Base-by-base conservation (phyloP, 2,113 vertebrate genomes). In the Parotia lawesii region DNA sequence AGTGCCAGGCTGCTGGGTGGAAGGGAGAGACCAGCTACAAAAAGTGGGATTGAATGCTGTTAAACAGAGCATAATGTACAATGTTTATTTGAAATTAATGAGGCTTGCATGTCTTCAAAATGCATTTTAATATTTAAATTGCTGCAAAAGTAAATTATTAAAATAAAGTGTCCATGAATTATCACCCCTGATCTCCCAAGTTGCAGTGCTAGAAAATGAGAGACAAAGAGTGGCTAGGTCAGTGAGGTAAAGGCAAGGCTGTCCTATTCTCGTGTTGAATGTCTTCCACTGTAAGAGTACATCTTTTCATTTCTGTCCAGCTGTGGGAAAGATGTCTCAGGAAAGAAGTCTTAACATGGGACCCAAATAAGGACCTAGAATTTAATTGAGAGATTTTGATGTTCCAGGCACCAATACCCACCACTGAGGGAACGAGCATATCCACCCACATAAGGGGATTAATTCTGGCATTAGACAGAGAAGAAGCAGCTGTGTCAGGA, bases 81-180 rank as follows among this genome's bases (percentile, higher is more conserved):
- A n/a, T 10, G 61, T 85, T 87, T 82, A 42, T 90, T 74, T 90
- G 65, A 88, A 89, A 78, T 90, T 89, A 92, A 86, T 72, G 44
- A 51, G 40, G 50, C 42, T 69, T 65, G 20, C 40, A 29, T 85
- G 90, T 38, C 38, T 88, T 88, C 57, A 77, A 84, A 86, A 72
- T 69, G 40, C 44, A 45, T 78, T 90, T 93, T 90, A 93, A 75
- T 89, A 90, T 92, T 95, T 93, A 86, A 92, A 81, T 88, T 60
- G 56, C 22, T 84, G 61, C 15, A 81, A 67, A 64, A 48, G 10
- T 92, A 74, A 92, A 92, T 84, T 86, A 90, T 93, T 88, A 40
- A 95, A 89, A 79, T 40, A 33, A 87, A 85, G 6, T 9, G 35
- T 56, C 60, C 51, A 5, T 76, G 33, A 86, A 62, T 77, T 67